These are phyloP conservation scores for Cinclus cinclus DNA, from an alignment of 2,113 vertebrate species.

Conservation along the genomic window DNA sequence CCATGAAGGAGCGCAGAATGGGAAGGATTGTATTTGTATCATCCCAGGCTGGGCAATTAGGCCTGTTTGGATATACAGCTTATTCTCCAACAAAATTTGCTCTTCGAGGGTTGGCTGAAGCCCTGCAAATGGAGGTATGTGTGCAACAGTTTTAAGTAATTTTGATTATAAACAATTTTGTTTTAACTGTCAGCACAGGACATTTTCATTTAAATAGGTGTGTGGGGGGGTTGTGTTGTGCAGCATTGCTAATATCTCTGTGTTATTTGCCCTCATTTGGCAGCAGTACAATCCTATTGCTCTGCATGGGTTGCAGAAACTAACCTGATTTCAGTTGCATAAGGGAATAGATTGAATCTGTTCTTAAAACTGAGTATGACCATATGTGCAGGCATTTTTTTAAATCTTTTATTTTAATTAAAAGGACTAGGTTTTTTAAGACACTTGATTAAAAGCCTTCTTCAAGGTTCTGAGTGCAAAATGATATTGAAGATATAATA, in stretches of 20 bases:
- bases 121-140: slow-evolving; percentile 97
- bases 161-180: background rate
- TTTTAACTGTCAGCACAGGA: background rate
- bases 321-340: background rate
- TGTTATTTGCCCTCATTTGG: background rate
- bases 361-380: background rate
- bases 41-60: slow-evolving; percentile 93
- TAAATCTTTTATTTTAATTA: background rate
- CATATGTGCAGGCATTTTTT: background rate
- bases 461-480: background rate
- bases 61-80: slow-evolving; percentile 91
- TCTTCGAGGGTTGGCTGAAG: slow-evolving; percentile 91
- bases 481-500: background rate
- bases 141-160: background rate
- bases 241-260: background rate
- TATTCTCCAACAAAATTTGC: slow-evolving; percentile 97
- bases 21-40: slow-evolving; percentile 94
- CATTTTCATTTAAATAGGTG: background rate
- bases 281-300: background rate
- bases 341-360: background rate
- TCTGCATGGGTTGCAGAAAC: background rate
- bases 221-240: background rate
- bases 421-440: background rate
- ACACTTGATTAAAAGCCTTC: background rate
- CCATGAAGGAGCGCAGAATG: slow-evolving; percentile 96